Evolutionary conservation across 1,140 invertebrate species (phyloP), one percentile per base, ranked within the genome.

Genomic region (Neodiprion lecontei): DNA sequence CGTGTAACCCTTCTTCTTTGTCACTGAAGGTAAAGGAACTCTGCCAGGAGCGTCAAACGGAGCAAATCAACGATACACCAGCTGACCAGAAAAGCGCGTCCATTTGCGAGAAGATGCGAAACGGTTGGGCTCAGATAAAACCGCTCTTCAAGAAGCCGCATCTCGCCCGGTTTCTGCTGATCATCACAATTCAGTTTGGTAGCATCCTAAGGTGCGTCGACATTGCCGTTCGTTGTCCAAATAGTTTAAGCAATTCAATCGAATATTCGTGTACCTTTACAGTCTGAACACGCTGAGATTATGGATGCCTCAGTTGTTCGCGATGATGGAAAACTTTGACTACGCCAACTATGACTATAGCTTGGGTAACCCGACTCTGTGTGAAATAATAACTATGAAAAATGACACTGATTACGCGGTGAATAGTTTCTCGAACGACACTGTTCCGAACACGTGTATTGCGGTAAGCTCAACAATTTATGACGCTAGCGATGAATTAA

Each of bases 271-370:
- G 23, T 12, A 7, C 47, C 0, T 65, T 76, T 90, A 10, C 88
- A 91, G 78, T 84, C 86, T 81, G 79, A 91, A 73, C 85, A 89
- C 75, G 79, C 78, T 83, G 79, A 87, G 82, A 9, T 81, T 80
- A 70, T 93, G 92, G 92, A 89, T 92, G 73, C 92, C 92, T 0
- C 91, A 92, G 77, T 86, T 93, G 11, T 92, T 92, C 69, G 87
- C 91, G 49, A 91, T 91, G 1, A 84, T 90, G 69, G 85, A 86
- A 8, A 72, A 85, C n/a, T 82, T 79, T 69, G 48, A 74, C 5
- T 67, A 50, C 0, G 12, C 12, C n/a, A 9, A 74, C 21, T 17
- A 76, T 8, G 75, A 77, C 10, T 67, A 21, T 73, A 11, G 72
- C 66, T 72, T 17, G 17, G 14, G 50, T 7, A 17, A 73, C 17